phyloP scores from a whole-genome alignment of 2,888 invertebrate genomes.

The Melanophora roralis region DNA sequence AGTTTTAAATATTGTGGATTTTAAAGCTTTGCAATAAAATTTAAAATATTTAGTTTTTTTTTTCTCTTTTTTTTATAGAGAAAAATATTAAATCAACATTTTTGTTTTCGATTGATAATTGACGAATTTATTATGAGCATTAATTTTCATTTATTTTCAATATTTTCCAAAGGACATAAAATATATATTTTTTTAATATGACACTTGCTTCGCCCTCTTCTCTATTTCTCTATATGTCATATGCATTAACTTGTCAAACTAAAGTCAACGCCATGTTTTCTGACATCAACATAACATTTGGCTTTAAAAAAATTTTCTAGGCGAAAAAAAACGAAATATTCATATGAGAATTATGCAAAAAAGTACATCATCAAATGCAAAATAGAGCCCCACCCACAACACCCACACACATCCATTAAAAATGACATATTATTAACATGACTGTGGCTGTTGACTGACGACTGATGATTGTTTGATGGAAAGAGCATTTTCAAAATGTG shows the following conservation, averaged over 20 bases:
- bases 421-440: constrained; percentile 19
- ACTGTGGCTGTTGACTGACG: not conserved
- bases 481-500: not conserved
- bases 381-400: constrained; percentile 10
- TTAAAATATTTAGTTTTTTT: too few species aligned
- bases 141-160: not conserved
- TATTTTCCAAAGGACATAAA: constrained; percentile 30
- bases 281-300: constrained; percentile 64
- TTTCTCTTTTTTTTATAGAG: not conserved
- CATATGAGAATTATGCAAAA: not conserved
- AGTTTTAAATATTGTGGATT: not conserved
- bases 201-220: not conserved
- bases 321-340: not conserved
- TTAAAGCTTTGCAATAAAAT: not conserved
- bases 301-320: constrained; percentile 39
- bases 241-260: constrained; percentile 64
- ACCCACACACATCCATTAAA: too few species aligned
- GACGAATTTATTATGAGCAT: not conserved
- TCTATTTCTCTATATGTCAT: constrained; percentile 10
- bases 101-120: not conserved
- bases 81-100: not conserved
- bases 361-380: not conserved
- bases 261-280: constrained; percentile 59
- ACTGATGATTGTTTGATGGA: constrained; percentile 1
- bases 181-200: constrained; percentile 26